Evolutionary conservation across 2,113 vertebrate genomes (phyloP), one percentile per base, ranked within the genome.

Genomic region (Nerophis lumbriciformis): DNA sequence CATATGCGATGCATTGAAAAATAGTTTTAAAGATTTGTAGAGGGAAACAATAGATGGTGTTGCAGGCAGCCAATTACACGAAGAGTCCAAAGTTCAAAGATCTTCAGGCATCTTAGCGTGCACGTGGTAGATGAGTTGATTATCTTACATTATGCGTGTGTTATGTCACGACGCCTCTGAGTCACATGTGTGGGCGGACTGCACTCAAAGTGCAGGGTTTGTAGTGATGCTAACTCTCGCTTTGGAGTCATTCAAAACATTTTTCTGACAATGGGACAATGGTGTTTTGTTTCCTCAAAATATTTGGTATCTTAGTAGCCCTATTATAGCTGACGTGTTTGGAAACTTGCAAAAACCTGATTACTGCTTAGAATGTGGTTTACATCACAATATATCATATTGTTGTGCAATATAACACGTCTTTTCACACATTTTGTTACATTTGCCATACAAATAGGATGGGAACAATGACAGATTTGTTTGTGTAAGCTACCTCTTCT

Each of bases 111-210:
- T 68, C 60, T 15, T 47, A 11, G 37, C 5, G 49, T 35, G 57
- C 56, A 49, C 53, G 15, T 55, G 50, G 36, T 47, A 5, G 42
- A 69, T 14, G 47, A 63, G 53, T 59, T 50, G 37, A 69, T 76
- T 59, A 59, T 77, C 51, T 72, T 71, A 69, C 77, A 35, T 71
- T 52, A 69, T 60, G 63, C 54, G 65, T 58, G 51, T 19, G 49
- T 71, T 75, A 52, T 57, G 51, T 74, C 65, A 58, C 36, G 37
- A 19, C 48, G 38, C 15, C 28, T 62, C 5, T 76, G 72, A 78
- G 64, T 70, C 71, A 72, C 48, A 36, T 12, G 54, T 72, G 77
- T 75, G 77, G 82, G 76, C 50, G 50, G 63, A 45, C 55, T 57
- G 15, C 2, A 10, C 36, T 16, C 37, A 42, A 56, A 16, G n/a